Conservation (phyloP, 1,140 invertebrate species). For the Ips nitidus region DNA sequence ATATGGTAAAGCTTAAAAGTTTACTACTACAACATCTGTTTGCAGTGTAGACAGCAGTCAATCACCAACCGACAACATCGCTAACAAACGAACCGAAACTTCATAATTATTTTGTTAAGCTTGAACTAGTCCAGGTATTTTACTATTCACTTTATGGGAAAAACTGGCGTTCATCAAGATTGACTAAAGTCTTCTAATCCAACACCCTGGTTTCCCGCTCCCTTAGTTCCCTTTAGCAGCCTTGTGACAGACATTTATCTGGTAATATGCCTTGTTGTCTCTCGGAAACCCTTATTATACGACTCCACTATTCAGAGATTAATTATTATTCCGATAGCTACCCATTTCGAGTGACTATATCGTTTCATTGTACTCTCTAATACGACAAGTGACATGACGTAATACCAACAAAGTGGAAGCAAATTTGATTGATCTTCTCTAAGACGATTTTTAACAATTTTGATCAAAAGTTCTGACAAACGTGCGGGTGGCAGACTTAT, state of each 20-base stretch:
- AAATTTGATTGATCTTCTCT: constrained; percentile 14
- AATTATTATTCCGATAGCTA: constrained; percentile 32
- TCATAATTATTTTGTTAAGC: constrained; percentile 7
- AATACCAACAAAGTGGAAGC: constrained; percentile 25
- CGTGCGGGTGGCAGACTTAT: too few species aligned
- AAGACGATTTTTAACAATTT: background rate
- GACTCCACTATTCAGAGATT: constrained; percentile 28
- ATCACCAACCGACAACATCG: too few species aligned
- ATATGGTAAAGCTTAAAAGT: background rate
- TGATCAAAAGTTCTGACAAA: too few species aligned
- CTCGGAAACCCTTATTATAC: constrained; percentile 12
- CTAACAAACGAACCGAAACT: background rate
- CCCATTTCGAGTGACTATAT: constrained; percentile 20
- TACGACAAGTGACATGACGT: constrained; percentile 30
- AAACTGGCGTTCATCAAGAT: too few species aligned
- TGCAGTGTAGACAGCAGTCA: too few species aligned
- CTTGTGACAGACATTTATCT: constrained; percentile 13
- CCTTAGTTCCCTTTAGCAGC: background rate
- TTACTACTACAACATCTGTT: too few species aligned
- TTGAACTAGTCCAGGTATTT: background rate
- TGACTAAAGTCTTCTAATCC: too few species aligned
- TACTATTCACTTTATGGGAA: background rate
- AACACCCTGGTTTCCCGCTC: too few species aligned
- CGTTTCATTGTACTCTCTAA: constrained; percentile 26
- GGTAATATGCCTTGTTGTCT: constrained; percentile 10